Base-by-base conservation (phyloP, 2,888 invertebrate species). In the Temnothorax rugatulus region DNA sequence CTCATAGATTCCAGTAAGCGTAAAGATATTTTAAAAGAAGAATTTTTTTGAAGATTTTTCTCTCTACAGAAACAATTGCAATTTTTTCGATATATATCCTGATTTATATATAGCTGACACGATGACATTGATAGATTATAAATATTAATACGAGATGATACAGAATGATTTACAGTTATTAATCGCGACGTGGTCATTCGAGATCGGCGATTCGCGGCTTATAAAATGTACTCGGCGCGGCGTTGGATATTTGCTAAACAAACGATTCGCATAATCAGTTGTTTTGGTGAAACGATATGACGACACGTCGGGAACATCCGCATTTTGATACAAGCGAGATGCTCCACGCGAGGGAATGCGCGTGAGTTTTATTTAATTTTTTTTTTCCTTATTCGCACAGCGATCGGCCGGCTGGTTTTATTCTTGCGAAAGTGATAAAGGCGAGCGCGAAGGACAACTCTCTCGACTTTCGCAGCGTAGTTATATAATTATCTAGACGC, bases 161-260 rank as follows among this genome's bases (percentile, higher is more conserved):
- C 25, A 8, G 15, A 52, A 57, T 5, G 50, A 4, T 64, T 64
- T 50, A 9, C 21, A 21, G 7, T 52, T 54, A 54, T 41, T 54
- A 77, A 69, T 69, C 57, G 54, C 54, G 44, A 34, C 7, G n/a
- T 9, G 4, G 41, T 57, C 44, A 69, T 13, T 11, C 21, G 29
- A 69, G 54, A 34, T 13, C 41, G 38, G 4, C 21, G 34, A 71
- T 59, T 59, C 25, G 47, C 21, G 13, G 44, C 18, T 81, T 73
- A 29, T 68, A 68, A 68, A 54, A 57, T 13, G 15, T 57, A 34
- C 21, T n/a, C 54, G n/a, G 34, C 2, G 52, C 29, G 7, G 1
- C 44, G 13, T 47, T 34, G 44, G 25, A 59, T 73, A 73, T 81
- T 81, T 59, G 59, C 18, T 73, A 81, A 81, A 81, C 73, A 81